A percentile compares a stretch with the other conserved stretches of the same genome.
Conservation (phyloP, 1,140 invertebrate genomes). For the Brachionus koreanus region DNA sequence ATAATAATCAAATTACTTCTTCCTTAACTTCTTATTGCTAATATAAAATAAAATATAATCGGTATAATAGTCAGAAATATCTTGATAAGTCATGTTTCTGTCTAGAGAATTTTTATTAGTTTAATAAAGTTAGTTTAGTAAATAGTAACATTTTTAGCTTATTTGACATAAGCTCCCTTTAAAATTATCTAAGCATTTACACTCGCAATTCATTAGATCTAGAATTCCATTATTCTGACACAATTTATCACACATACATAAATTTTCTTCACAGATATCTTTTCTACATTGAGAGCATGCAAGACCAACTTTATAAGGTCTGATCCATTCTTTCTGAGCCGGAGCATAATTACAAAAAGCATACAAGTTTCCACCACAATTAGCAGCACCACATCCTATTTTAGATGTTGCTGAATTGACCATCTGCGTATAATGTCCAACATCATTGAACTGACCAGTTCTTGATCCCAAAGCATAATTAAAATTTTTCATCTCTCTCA, state of each 20-base stretch:
- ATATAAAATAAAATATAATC: no score
- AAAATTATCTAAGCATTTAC: neutral
- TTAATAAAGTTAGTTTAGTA: no score
- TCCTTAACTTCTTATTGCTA: no score
- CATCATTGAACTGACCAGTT: conserved; percentile 3
- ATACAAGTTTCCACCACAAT: neutral
- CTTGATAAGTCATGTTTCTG: no score
- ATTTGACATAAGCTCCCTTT: neutral
- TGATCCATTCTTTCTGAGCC: neutral
- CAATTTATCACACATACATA: conserved; percentile 22
- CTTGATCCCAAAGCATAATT: neutral
- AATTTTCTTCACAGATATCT: conserved; percentile 13
- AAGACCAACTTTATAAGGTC: neutral
- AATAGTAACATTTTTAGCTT: no score
- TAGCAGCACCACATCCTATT: conserved; percentile 38
- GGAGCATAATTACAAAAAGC: conserved; percentile 31
- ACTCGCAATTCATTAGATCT: neutral
- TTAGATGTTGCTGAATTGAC: neutral
- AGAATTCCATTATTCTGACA: conserved; percentile 29
- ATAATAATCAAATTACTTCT: no score
- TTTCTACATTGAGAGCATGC: neutral
- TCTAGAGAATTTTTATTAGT: no score
- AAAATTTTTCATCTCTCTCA: neutral
- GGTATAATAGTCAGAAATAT: no score
- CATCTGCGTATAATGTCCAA: conserved; percentile 44